phyloP scores from a whole-genome alignment of 2,888 invertebrate genomes.

The Abrostola tripartita region DNA sequence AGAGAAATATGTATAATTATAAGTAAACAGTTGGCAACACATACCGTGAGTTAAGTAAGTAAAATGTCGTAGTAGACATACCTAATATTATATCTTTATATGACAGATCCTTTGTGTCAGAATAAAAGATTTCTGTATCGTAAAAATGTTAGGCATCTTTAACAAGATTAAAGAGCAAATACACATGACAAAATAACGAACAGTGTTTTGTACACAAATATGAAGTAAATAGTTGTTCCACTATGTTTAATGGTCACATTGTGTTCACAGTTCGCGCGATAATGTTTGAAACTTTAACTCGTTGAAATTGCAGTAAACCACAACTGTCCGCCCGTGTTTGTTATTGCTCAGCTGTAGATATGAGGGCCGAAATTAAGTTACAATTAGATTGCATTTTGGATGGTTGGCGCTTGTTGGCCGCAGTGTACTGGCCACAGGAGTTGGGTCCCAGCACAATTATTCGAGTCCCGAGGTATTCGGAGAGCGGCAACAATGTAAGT shows the following conservation, averaged over 20 bases:
- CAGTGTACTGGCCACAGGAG: not conserved
- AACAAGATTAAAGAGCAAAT: constrained; percentile 46
- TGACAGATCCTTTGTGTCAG: constrained; percentile 35
- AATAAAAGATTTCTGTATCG: constrained; percentile 41
- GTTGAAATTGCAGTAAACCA: not conserved
- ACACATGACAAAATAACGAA: constrained; percentile 45
- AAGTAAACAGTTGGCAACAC: constrained; percentile 9
- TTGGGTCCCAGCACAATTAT: constrained; percentile 28
- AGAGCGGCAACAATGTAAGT: constrained; percentile 32
- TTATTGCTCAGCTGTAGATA: constrained; percentile 3
- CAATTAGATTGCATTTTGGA: constrained; percentile 12
- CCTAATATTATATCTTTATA: constrained; percentile 41
- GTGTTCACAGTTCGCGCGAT: constrained; percentile 11
- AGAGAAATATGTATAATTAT: not conserved
- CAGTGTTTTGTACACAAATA: constrained; percentile 32
- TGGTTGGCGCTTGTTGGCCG: constrained; percentile 16
- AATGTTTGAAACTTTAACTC: not conserved
- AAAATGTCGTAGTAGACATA: constrained; percentile 14
- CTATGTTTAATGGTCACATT: constrained; percentile 7
- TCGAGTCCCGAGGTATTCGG: constrained; percentile 30
- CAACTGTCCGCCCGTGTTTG: not conserved
- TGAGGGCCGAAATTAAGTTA: constrained; percentile 4
- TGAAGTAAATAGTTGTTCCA: constrained; percentile 22
- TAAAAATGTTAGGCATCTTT: constrained; percentile 39
- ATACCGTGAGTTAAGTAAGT: constrained; percentile 7